These are phyloP conservation scores for Hippoglossus hippoglossus DNA, from an alignment of 2,797 vertebrate genomes.

Conservation along the genomic window DNA sequence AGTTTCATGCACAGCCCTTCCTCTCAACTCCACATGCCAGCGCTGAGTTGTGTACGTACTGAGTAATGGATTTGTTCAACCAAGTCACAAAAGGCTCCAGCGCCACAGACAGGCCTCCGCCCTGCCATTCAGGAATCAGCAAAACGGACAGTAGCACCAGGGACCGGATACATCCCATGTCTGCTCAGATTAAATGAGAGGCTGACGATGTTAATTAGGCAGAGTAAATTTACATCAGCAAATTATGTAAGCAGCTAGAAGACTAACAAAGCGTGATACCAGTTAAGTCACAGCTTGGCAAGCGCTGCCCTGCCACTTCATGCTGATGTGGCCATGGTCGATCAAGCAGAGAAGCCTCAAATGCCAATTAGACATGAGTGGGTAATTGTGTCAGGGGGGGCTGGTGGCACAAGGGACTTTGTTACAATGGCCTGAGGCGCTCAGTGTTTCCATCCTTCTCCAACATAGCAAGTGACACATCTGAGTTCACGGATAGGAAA, in stretches of 20 bases:
- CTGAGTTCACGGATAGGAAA: slow-evolving; percentile 70
- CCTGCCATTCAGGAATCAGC: slow-evolving; percentile 58
- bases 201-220: slow-evolving; percentile 87
- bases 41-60: slow-evolving; percentile 43
- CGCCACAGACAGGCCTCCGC: slow-evolving; percentile 46
- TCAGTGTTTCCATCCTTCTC: slow-evolving; percentile 79
- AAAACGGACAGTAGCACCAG: slow-evolving; percentile 70
- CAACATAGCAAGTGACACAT: slow-evolving; percentile 80
- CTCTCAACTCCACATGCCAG: slow-evolving; percentile 27
- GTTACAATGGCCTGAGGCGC: slow-evolving; percentile 84
- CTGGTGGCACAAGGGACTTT: slow-evolving; percentile 84
- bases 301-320: slow-evolving; percentile 84
- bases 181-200: slow-evolving; percentile 83
- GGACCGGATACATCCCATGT: slow-evolving; percentile 76
- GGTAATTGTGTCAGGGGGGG: slow-evolving; percentile 86
- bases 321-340: slow-evolving; percentile 84
- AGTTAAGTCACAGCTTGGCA: slow-evolving; percentile 87
- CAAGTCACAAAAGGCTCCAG: slow-evolving; percentile 42
- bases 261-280: slow-evolving; percentile 86
- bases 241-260: slow-evolving; percentile 85
- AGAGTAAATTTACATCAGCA: slow-evolving; percentile 85
- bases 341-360: slow-evolving; percentile 85
- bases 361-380: slow-evolving; percentile 88
- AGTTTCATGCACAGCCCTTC: slow-evolving; percentile 31
- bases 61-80: slow-evolving; percentile 63